A percentile compares a stretch with the other conserved stretches of the same genome.
Conservation (phyloP, 2,113 vertebrate genomes). For the Sylvicapra grimmia region DNA sequence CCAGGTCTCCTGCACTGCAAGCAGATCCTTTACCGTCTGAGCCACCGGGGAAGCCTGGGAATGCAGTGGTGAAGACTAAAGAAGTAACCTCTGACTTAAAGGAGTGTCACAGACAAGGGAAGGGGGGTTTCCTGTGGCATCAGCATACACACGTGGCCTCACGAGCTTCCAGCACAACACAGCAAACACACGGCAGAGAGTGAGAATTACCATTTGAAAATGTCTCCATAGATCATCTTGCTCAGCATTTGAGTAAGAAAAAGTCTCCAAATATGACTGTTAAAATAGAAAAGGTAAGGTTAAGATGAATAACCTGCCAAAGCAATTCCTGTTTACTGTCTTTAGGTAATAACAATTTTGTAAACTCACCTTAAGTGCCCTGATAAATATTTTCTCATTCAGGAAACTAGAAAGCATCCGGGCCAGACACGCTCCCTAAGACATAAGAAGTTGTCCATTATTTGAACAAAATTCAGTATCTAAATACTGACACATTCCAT, state of each 20-base stretch:
- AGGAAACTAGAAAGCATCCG: conserved; percentile 80
- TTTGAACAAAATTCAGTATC: background rate
- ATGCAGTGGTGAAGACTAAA: background rate
- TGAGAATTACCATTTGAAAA: conserved; percentile 80
- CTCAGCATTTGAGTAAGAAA: conserved; percentile 82
- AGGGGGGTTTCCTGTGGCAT: background rate
- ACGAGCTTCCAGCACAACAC: background rate
- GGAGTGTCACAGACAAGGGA: background rate
- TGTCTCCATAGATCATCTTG: conserved; percentile 85
- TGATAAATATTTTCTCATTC: conserved; percentile 76
- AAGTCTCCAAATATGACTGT: conserved; percentile 80
- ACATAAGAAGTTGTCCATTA: conserved; percentile 19
- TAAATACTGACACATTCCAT: background rate
- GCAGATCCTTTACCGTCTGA: background rate
- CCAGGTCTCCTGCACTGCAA: background rate
- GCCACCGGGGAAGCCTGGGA: background rate
- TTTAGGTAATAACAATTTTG: background rate
- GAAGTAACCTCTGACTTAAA: background rate
- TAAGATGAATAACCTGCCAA: conserved; percentile 6
- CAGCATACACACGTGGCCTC: background rate
- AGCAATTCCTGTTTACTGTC: background rate
- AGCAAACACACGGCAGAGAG: background rate
- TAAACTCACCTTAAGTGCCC: conserved; percentile 79
- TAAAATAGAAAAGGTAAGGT: conserved; percentile 50
- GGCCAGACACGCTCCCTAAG: conserved; percentile 77